These are phyloP conservation scores for Salticus scenicus DNA, from an alignment of 2,888 invertebrate genomes.

Conservation along the genomic window DNA sequence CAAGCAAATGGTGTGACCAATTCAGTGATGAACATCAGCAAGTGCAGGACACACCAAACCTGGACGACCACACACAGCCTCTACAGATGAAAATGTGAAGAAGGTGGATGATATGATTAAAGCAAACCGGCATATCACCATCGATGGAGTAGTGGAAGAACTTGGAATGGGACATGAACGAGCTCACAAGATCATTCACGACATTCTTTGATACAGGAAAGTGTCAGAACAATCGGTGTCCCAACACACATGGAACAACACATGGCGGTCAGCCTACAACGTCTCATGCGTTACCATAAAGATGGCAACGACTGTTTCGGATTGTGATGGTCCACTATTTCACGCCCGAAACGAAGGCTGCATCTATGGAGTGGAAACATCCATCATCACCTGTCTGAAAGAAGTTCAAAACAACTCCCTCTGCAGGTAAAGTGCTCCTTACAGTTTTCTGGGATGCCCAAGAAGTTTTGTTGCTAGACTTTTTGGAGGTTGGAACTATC, in stretches of 20 bases:
- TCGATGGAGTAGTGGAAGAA: constrained; percentile 10
- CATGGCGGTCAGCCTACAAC: constrained; percentile 16
- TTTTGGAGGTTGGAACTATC: constrained; percentile 13
- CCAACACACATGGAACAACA: constrained; percentile 13
- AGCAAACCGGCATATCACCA: constrained; percentile 18
- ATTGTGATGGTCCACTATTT: constrained; percentile 19
- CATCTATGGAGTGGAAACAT: no score
- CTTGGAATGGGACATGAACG: constrained; percentile 5
- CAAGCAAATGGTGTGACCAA: background rate
- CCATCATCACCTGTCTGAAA: background rate
- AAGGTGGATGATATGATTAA: constrained; percentile 10
- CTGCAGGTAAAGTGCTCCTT: constrained; percentile 16
- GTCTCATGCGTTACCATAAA: constrained; percentile 5
- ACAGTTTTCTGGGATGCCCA: constrained; percentile 11
- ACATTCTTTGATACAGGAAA: constrained; percentile 16
- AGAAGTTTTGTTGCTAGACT: background rate
- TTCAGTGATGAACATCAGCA: background rate
- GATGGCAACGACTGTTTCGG: constrained; percentile 10
- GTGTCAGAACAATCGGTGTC: constrained; percentile 13
- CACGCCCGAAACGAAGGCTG: no score
- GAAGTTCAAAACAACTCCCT: constrained; percentile 8
- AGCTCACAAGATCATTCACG: constrained; percentile 20
- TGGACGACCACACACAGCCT: background rate
- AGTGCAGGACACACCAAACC: background rate
- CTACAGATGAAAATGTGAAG: constrained; percentile 10